Evolutionary conservation across 2,888 invertebrate species (phyloP).

Genomic region (Macroteleia sp.): DNA sequence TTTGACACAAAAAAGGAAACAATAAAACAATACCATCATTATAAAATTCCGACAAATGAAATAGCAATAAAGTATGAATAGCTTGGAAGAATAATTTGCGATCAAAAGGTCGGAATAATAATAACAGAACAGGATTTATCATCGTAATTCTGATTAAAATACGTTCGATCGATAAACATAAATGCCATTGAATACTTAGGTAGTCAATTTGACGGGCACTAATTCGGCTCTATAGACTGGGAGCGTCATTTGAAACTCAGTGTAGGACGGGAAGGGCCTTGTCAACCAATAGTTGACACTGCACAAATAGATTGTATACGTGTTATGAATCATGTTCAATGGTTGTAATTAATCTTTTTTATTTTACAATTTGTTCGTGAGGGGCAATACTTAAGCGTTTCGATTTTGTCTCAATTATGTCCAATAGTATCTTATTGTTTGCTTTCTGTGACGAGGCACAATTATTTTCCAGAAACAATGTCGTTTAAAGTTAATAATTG

Average conservation of each 20-base stretch:
- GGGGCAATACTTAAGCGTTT: too few relatives aligned
- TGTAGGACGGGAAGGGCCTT: slow-evolving; percentile 77
- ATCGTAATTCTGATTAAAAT: slow-evolving; percentile 37
- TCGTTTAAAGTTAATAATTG: too few relatives aligned
- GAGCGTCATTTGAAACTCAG: slow-evolving; percentile 66
- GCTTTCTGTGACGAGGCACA: too few relatives aligned
- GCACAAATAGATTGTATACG: slow-evolving; percentile 57
- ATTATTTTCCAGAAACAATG: too few relatives aligned
- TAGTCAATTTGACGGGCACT: slow-evolving; percentile 71
- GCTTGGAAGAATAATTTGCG: slow-evolving; percentile 20
- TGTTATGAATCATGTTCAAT: slow-evolving; percentile 29
- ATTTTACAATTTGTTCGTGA: too few relatives aligned
- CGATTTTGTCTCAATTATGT: too few relatives aligned
- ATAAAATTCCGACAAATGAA: too few relatives aligned
- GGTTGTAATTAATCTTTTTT: slow-evolving; percentile 31
- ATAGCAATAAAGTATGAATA: slow-evolving; percentile 14
- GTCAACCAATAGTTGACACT: slow-evolving; percentile 77
- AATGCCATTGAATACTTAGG: slow-evolving; percentile 65
- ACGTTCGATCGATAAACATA: slow-evolving; percentile 61
- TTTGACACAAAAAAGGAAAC: too few relatives aligned
- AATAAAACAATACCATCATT: too few relatives aligned
- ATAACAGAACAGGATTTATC: too few relatives aligned
- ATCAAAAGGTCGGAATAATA: too few relatives aligned
- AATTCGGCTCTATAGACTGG: slow-evolving; percentile 73
- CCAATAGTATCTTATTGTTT: too few relatives aligned